Evolutionary conservation across 2,113 vertebrate genomes (phyloP), one percentile per base, ranked within the genome.

Genomic region (Castor canadensis): DNA sequence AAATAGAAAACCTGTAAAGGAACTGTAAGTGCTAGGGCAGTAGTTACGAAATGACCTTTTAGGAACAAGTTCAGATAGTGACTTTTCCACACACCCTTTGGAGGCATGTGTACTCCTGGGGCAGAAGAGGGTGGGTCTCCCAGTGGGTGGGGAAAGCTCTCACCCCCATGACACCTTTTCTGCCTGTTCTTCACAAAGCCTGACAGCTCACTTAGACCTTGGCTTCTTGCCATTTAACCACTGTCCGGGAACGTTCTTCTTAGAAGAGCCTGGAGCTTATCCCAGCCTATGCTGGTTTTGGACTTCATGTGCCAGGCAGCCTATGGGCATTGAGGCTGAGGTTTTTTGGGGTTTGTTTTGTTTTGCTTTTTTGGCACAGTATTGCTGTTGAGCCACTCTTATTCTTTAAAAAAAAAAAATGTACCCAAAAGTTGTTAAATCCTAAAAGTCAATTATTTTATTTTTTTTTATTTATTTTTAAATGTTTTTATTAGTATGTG

Each of bases 101-200:
- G 19, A 6, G 13, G 30, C 13, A 9, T 6, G 9, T 60, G 9
- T 28, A 3, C 60, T n/a, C 47, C 13, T 20, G 0, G 1, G 2
- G 28, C 47, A n/a, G 30, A 45, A 90, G 28, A 13, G n/a, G 15
- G 3, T 11, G 22, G 3, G 30, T 81, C 58, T 89, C 60, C 32
- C 4, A 38, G 0, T 3, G 28, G 5, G 60, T 43, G n/a, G 32
- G 69, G 35, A 1, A 43, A 35, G 19, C 15, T 35, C 5, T 43
- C n/a, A 17, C 75, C 64, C 32, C 52, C 49, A 2, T 19, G 47
- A 60, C 49, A 47, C 12, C 49, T 60, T 19, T 38, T 22, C 35
- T 32, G 3, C 9, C 75, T 45, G 6, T 28, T 45, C 52, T 71
- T 69, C 32, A 28, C 2, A 43, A 76, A 90, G 58, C 17, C 35